Conservation (phyloP, 23 tunicate species). For the Trididemnum clinides region DNA sequence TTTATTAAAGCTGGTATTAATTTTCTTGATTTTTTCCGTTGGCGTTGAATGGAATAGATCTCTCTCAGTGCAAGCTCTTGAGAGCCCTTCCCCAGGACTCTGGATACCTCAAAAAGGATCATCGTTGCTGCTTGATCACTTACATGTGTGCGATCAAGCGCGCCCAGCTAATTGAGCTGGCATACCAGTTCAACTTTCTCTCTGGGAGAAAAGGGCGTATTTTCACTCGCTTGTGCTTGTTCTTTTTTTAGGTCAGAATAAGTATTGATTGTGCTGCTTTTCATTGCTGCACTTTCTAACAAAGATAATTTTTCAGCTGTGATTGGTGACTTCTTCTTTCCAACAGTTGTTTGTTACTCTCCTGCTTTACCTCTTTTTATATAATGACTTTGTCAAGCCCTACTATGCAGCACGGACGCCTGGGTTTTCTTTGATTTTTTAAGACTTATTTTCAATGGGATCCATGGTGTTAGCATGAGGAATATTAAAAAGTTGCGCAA, state of each 20-base stretch:
- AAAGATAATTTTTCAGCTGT: background rate
- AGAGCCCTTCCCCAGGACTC: background rate
- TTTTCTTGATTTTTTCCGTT: background rate
- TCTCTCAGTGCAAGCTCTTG: background rate
- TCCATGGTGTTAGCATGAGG: conserved; percentile 5
- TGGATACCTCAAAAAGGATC: background rate
- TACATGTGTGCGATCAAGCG: background rate
- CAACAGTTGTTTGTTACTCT: background rate
- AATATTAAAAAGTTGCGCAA: background rate
- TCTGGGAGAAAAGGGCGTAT: background rate
- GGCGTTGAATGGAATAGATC: background rate
- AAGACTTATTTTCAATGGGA: background rate
- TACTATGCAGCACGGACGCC: background rate
- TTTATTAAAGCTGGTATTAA: background rate
- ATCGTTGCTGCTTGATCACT: background rate
- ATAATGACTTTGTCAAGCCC: background rate
- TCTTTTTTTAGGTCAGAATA: background rate
- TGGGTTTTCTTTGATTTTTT: background rate
- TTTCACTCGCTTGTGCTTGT: background rate
- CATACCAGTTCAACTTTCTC: background rate
- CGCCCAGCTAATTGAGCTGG: background rate
- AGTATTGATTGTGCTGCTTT: background rate
- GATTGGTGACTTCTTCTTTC: background rate
- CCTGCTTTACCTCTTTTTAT: conserved; percentile 8
- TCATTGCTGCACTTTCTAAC: background rate